A percentile compares a stretch with the other conserved stretches of the same genome.
Evolutionary conservation across 1,140 invertebrate genomes (phyloP).

Genomic region (Solen grandis): DNA sequence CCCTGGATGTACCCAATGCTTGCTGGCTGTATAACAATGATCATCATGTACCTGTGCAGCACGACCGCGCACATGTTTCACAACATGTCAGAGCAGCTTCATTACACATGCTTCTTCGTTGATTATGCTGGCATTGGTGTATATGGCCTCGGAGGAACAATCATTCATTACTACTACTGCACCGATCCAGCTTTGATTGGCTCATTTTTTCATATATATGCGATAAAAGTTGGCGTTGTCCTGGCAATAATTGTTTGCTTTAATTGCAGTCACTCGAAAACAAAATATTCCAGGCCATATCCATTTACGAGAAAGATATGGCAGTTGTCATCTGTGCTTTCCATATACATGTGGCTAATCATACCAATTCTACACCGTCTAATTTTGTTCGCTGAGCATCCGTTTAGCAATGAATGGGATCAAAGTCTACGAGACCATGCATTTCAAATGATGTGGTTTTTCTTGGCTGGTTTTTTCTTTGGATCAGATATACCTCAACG

Average conservation of each 20-base stretch:
- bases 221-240: conserved; percentile 69
- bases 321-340: conserved; percentile 75
- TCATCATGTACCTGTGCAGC: conserved; percentile 76
- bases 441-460: conserved; percentile 78
- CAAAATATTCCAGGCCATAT: conserved; percentile 75
- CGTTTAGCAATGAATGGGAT: conserved; percentile 63
- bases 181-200: conserved; percentile 66
- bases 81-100: conserved; percentile 75
- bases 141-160: conserved; percentile 78
- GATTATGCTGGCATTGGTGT: conserved; percentile 80
- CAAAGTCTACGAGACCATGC: conserved; percentile 72
- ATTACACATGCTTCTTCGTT: conserved; percentile 79
- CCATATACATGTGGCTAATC: conserved; percentile 76
- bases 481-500: conserved; percentile 78
- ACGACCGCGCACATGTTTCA: conserved; percentile 77
- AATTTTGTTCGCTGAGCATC: conserved; percentile 46
- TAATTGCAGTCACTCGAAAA: conserved; percentile 74
- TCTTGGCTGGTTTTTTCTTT: conserved; percentile 77
- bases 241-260: conserved; percentile 71
- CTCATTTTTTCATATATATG: conserved; percentile 60
- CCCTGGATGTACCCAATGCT: conserved; percentile 77
- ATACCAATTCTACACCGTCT: conserved; percentile 75
- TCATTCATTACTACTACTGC: conserved; percentile 77
- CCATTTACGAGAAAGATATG: conserved; percentile 77
- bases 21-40: conserved; percentile 72